These are phyloP conservation scores for Rhinopomastus cyanomelas DNA, from an alignment of 2,113 vertebrate genomes.

Conservation along the genomic window DNA sequence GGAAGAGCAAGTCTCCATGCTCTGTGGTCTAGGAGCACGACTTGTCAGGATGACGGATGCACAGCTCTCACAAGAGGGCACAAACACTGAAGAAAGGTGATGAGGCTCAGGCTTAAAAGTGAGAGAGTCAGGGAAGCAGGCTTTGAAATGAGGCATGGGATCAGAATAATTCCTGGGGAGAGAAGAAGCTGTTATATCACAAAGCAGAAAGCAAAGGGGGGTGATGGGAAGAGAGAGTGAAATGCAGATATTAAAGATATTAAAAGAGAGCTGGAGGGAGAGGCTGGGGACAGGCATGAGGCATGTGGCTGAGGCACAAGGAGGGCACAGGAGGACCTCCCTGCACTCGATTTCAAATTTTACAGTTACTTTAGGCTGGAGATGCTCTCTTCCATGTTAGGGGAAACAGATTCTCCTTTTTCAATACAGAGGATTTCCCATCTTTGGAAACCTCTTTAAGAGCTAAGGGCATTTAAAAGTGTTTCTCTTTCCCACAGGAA, in stretches of 20 bases:
- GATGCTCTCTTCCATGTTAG: background rate
- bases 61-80: rapidly evolving
- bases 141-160: background rate
- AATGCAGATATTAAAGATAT: background rate
- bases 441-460: background rate
- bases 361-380: background rate
- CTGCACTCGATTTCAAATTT: background rate
- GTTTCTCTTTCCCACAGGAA: background rate
- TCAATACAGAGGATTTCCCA: background rate
- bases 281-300: background rate
- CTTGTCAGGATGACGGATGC: background rate
- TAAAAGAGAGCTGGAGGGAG: background rate
- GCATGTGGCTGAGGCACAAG: rapidly evolving
- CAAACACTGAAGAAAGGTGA: rapidly evolving
- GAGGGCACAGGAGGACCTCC: background rate
- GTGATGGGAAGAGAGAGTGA: background rate
- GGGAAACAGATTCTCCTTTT: background rate
- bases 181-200: background rate
- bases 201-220: background rate
- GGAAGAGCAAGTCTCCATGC: background rate
- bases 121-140: background rate
- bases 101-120: background rate
- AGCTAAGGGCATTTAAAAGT: background rate
- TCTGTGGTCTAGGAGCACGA: background rate
- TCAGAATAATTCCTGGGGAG: background rate